Percentiles rank a stretch among this genome's conserved stretches.
Evolutionary conservation across 1,140 invertebrate genomes (phyloP).

Genomic region (Muscidifurax raptorellus): DNA sequence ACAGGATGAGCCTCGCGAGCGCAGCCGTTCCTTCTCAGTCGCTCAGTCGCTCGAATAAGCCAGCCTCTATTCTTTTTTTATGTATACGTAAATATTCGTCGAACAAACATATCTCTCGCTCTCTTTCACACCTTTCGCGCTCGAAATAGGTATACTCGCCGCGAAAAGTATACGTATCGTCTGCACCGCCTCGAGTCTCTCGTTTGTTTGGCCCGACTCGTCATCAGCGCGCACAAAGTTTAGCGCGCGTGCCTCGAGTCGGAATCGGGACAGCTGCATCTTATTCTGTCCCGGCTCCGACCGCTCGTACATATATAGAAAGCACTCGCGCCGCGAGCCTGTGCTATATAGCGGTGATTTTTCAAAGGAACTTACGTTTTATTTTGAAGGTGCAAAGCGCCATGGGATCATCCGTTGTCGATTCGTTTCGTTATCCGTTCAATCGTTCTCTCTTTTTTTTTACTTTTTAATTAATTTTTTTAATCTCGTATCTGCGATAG

Average conservation of each 20-base stretch:
- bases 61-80: not conserved
- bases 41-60: not conserved
- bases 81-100: not conserved
- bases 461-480: not conserved
- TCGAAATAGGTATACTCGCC: not conserved
- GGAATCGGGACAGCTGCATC: too few species aligned
- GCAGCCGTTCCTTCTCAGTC: not conserved
- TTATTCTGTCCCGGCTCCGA: too few species aligned
- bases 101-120: not conserved
- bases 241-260: too few species aligned
- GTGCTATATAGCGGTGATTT: not conserved
- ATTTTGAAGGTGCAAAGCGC: slow-evolving; percentile 26
- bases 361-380: slow-evolving; percentile 29
- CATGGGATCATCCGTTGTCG: not conserved
- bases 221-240: too few species aligned
- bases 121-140: not conserved
- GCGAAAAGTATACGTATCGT: not conserved
- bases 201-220: too few species aligned
- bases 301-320: too few species aligned
- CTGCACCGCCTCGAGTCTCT: too few species aligned
- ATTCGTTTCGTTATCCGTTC: not conserved
- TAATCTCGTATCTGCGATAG: slow-evolving; percentile 7
- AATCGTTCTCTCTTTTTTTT: not conserved
- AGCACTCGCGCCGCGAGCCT: too few species aligned
- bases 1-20: not conserved